Evolutionary conservation across 2,888 invertebrate species (phyloP), one percentile per base, ranked within the genome.

Genomic region (Hyposoter didymator): DNA sequence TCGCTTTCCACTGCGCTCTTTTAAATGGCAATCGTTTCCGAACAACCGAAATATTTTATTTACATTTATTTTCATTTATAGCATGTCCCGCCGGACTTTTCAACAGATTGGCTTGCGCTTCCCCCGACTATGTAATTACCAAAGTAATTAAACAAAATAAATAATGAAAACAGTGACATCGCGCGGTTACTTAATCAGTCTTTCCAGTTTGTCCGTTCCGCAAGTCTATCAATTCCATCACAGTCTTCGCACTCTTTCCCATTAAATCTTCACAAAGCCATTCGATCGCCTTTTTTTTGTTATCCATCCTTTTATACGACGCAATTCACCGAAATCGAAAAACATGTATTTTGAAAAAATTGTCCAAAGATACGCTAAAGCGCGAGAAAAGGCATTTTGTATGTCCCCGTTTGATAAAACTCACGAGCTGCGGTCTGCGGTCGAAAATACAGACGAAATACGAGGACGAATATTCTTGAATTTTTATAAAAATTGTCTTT

Each of bases 1-100:
- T 84, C 79, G 75, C 67, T 84, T 79, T 72, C 14, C 76, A 32
- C 70, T 39, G 39, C 35, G 28, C 5, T 2, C 39, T 76, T 39
- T 72, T 81, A 62, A 45, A 62, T 69, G 59, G 32, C 76, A 62
- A 78, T 85, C 84, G 82, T 62, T 72, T 49, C n/a, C 76, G 45
- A 62, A 59, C 78, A 67, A 69, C 8, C 35, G 28, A 19, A 32
- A 22, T 17, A 2, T 8, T 55, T 22, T 12, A 43, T 35, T 17
- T 1, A 49, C 32, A 22, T 70, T 59, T 52, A 19, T 8, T 64
- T 73, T 66, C 49, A 82, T 28, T 32, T 78, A 28, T 43, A 43
- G 22, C 28, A 3, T 59, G 12, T 28, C 22, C 14, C 28, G 28
- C 12, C 5, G 12, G 14, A 59, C 12, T 59, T 22, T 28, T 59